phyloP scores from a whole-genome alignment of 1,140 invertebrate genomes.

The Colletes gigas region DNA sequence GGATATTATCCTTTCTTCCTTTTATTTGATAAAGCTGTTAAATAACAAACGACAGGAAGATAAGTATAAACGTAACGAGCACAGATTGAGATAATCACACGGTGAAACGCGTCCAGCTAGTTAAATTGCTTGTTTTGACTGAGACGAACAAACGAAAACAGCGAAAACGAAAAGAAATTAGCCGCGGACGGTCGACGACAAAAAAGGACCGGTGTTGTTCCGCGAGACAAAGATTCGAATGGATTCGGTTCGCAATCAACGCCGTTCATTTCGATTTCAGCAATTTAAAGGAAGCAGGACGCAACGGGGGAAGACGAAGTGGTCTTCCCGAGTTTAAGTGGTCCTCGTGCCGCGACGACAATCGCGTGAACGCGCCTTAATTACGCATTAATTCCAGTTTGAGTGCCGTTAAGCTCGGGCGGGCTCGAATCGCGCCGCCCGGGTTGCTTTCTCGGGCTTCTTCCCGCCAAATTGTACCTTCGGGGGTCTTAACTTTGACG shows the following conservation, averaged over 20 bases:
- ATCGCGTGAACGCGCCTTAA: conserved; percentile 66
- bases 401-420: conserved; percentile 62
- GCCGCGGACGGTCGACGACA: neutral
- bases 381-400: conserved; percentile 73
- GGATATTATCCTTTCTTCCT: too few species aligned
- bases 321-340: conserved; percentile 45
- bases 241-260: conserved; percentile 39
- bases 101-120: conserved; percentile 29
- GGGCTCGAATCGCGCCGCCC: conserved; percentile 45
- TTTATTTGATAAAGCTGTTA: too few species aligned
- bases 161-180: conserved; percentile 35
- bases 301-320: neutral
- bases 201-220: neutral
- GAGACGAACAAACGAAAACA: neutral
- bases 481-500: conserved; percentile 63
- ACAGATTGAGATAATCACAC: conserved; percentile 36
- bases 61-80: neutral
- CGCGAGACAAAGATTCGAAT: conserved; percentile 1
- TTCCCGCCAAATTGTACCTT: conserved; percentile 68
- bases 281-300: conserved; percentile 42
- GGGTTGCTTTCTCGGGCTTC: conserved; percentile 51
- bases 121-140: neutral
- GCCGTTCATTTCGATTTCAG: conserved; percentile 46
- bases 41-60: too few species aligned
- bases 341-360: conserved; percentile 58